phyloP scores from a whole-genome alignment of 1,140 invertebrate genomes.

The Pachyrhynchus sulphureomaculatus region DNA sequence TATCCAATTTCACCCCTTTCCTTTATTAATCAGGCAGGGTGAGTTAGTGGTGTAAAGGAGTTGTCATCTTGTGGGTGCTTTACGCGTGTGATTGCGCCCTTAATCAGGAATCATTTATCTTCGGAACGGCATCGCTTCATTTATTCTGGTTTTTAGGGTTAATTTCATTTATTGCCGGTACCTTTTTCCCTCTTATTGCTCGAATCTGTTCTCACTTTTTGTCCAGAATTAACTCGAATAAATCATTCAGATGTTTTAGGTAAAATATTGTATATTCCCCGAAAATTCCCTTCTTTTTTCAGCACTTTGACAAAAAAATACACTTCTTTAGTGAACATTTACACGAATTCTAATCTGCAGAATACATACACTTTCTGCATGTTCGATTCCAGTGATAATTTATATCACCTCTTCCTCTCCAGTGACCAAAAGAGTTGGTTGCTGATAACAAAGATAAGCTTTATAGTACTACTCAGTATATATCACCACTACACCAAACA shows the following conservation, averaged over 20 bases:
- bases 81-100: conserved; percentile 10
- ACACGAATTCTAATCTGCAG: too few species aligned
- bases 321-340: too few species aligned
- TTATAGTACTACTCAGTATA: too few species aligned
- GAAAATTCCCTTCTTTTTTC: too few species aligned
- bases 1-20: conserved; percentile 27
- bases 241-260: neutral
- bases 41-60: conserved; percentile 1
- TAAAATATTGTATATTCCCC: neutral
- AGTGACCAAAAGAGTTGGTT: too few species aligned
- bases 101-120: conserved; percentile 28
- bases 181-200: conserved; percentile 13
- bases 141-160: conserved; percentile 26
- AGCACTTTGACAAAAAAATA: too few species aligned
- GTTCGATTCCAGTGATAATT: too few species aligned
- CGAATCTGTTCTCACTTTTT: conserved; percentile 9
- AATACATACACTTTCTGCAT: too few species aligned
- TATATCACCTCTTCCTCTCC: too few species aligned
- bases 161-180: conserved; percentile 21
- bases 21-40: conserved; percentile 19
- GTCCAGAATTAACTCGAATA: neutral
- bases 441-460: too few species aligned
- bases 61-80: conserved; percentile 20
- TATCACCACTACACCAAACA: too few species aligned
- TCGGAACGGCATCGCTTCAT: conserved; percentile 22